Conservation (phyloP, 2,888 invertebrate species). For the Gandaritis pyraliata region DNA sequence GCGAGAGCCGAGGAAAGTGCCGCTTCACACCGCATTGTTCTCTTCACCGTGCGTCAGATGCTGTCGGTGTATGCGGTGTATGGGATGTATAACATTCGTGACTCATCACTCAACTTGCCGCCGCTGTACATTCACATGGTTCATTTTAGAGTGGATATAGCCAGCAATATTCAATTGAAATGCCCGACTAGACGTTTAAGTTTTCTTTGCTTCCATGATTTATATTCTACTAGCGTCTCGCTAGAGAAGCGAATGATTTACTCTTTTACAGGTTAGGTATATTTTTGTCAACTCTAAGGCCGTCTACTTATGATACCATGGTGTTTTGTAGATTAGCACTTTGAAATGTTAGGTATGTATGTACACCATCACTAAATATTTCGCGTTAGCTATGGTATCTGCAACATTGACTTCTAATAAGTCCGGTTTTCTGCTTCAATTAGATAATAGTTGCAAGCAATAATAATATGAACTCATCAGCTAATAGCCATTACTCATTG, state of each 20-base stretch:
- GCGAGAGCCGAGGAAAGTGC: slow-evolving; percentile 49
- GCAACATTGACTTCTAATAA: not conserved
- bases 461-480: slow-evolving; percentile 4
- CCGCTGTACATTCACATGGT: slow-evolving; percentile 29
- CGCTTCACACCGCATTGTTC: slow-evolving; percentile 51
- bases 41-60: slow-evolving; percentile 39
- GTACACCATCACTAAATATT: not conserved
- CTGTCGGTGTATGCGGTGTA: slow-evolving; percentile 31
- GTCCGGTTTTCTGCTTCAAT: no score
- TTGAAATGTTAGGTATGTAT: no score
- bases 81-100: slow-evolving; percentile 41
- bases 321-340: not conserved
- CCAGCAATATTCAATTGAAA: slow-evolving; percentile 21
- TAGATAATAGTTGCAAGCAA: not conserved
- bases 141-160: slow-evolving; percentile 28
- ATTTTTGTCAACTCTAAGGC: not conserved
- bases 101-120: slow-evolving; percentile 40
- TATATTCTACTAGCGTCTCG: slow-evolving; percentile 10
- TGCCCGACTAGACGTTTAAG: slow-evolving; percentile 13
- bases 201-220: slow-evolving; percentile 21
- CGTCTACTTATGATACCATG: no score
- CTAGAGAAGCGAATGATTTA: slow-evolving; percentile 5
- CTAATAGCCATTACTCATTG: slow-evolving; percentile 19
- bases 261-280: not conserved
- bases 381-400: not conserved